Evolutionary conservation across 1,140 invertebrate genomes (phyloP).

Genomic region (Caenorhabditis latens): DNA sequence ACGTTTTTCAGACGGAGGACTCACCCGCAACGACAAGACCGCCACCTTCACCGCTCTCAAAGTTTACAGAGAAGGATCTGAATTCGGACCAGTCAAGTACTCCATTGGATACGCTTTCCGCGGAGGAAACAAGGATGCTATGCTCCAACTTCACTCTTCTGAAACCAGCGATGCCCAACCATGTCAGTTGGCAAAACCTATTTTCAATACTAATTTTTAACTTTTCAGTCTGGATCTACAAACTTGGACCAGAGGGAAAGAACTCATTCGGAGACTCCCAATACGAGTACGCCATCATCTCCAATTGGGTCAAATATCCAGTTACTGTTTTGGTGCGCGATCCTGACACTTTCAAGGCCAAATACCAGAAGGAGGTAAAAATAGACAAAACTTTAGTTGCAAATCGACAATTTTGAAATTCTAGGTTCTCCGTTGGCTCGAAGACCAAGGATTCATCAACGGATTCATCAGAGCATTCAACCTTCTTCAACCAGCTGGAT

Average conservation of each 20-base stretch:
- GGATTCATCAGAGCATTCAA: conserved; percentile 78
- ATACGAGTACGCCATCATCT: conserved; percentile 77
- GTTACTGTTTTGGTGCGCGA: conserved; percentile 77
- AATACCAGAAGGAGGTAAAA: conserved; percentile 72
- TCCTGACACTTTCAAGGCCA: conserved; percentile 77
- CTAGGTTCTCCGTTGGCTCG: conserved; percentile 76
- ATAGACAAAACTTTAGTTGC: not conserved
- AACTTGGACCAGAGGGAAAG: conserved; percentile 77
- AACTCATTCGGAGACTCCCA: conserved; percentile 78
- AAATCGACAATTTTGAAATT: conserved; percentile 29
- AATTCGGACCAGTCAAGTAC: conserved; percentile 76
- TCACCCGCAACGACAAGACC: conserved; percentile 77
- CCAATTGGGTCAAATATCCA: conserved; percentile 75
- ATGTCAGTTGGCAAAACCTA: conserved; percentile 63
- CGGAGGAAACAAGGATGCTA: conserved; percentile 78
- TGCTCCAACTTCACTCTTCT: conserved; percentile 77
- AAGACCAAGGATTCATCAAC: conserved; percentile 78
- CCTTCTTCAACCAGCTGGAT: conserved; percentile 74
- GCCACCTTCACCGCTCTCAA: conserved; percentile 77
- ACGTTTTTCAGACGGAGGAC: conserved; percentile 72
- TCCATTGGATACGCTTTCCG: conserved; percentile 78
- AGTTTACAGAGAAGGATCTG: conserved; percentile 77
- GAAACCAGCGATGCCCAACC: conserved; percentile 77
- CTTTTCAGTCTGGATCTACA: conserved; percentile 78
- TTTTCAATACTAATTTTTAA: not conserved